Evolutionary conservation across 2,888 invertebrate genomes (phyloP), one percentile per base, ranked within the genome.

Genomic region (Lepetodrilus schrolli): DNA sequence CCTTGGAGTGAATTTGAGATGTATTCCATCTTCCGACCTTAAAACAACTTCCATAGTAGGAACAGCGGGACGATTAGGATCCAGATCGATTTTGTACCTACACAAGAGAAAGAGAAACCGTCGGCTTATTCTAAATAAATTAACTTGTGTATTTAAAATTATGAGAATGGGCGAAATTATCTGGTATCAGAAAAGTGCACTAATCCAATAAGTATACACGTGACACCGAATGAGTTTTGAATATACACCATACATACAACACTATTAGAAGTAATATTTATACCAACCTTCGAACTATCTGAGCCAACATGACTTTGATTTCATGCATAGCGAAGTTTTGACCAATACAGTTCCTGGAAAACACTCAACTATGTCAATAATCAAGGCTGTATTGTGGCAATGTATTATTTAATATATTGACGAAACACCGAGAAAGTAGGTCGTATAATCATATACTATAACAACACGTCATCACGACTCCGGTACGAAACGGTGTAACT

Each of bases 321-420:
- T 82, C 83, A 74, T 83, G 68, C 80, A 83, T 78, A 8, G 84
- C 84, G 78, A 84, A 84, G 36, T 78, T 77, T 73, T 84, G 84
- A 4, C 84, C 84, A 65, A 84, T 84, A 58, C 84, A 84, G 66
- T 84, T 84, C 48, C 83, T 83, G 75, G 13, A 76, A 72, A 26
- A 20, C 51, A 76, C 34, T 58, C 43, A 43, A 7, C 13, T 5
- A 43, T 8, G 17, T 4, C 17, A 43, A 13, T 43, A 17, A 17
- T n/a, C 10, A 43, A 43, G 17, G 2, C 13, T n/a, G n/a, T n/a
- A n/a, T n/a, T n/a, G n/a, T n/a, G n/a, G n/a, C n/a, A n/a, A n/a
- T n/a, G n/a, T n/a, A n/a, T n/a, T n/a, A n/a, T n/a, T n/a, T n/a
- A n/a, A n/a, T n/a, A n/a, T n/a, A n/a, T n/a, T n/a, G n/a, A n/a